phyloP scores from a whole-genome alignment of 2,888 invertebrate species.

The Heliconius cydno region DNA sequence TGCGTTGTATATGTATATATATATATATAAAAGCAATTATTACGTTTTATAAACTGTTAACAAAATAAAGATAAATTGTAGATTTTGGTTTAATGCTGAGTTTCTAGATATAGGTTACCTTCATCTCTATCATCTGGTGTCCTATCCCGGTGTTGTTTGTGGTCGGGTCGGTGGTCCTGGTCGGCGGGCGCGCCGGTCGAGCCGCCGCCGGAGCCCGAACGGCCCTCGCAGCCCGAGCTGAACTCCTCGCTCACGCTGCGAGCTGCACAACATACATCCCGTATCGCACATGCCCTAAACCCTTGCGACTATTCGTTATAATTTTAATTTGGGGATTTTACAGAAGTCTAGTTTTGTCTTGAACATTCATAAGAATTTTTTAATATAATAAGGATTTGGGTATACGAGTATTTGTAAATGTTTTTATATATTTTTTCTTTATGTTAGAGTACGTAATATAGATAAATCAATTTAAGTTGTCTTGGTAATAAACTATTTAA shows the following conservation, averaged over 20 bases:
- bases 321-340: background rate
- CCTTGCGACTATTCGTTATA: slow-evolving; percentile 26
- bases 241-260: slow-evolving; percentile 99
- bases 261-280: slow-evolving; percentile 84
- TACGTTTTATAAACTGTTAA: no score
- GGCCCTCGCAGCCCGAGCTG: slow-evolving; percentile 97
- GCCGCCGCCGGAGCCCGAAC: slow-evolving; percentile 90
- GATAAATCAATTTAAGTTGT: background rate
- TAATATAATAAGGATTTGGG: background rate
- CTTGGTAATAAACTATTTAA: background rate
- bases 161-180: slow-evolving; percentile 79
- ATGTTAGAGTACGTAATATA: background rate
- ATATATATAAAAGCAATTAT: no score
- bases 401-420: background rate
- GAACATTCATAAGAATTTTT: background rate
- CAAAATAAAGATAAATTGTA: no score
- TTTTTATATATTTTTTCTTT: background rate
- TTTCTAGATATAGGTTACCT: slow-evolving; percentile 81
- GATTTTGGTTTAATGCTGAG: no score
- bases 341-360: background rate
- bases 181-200: slow-evolving; percentile 79
- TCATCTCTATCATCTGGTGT: slow-evolving; percentile 97
- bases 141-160: slow-evolving; percentile 85
- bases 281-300: slow-evolving; percentile 67
- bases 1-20: no score